Evolutionary conservation across 2,113 vertebrate species (phyloP), one percentile per base, ranked within the genome.

Genomic region (Talpa occidentalis): DNA sequence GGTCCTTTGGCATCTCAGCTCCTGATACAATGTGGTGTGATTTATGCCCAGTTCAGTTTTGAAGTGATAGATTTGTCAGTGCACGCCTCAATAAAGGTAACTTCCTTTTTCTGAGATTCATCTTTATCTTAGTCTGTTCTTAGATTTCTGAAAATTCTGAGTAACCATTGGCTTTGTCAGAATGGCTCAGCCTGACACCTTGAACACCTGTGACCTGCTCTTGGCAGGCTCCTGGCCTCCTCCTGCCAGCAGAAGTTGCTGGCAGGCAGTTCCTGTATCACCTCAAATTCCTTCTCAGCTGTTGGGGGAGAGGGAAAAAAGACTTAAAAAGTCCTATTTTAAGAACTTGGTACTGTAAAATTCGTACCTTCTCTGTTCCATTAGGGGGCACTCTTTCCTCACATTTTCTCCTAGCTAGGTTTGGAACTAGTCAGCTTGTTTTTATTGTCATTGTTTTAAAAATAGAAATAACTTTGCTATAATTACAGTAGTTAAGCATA

Each of bases 361-460:
- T 86, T 74, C 16, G 21, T 94, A 83, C 37, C 7, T 22, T 19
- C 24, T 47, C 8, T 70, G 1, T 28, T 90, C 93, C 97, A 95
- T 47, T 64, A 97, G 96, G 40, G 83, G 96, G 96, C 93, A 92
- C 87, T 92, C 70, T 90, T 93, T 85, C 87, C 78, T 73, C 32
- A 82, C 16, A 59, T 93, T 96, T 95, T 92, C 19, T 92, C 32
- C 44, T 40, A 3, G 12, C 24, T 77, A 14, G 69, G 32, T 16
- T 85, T 80, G 30, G 42, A 92, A 44, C 10, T 90, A 35, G 16
- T 79, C 64, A 5, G 1, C 92, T 90, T 86, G 79, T 88, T 90
- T 95, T 76, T 47, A 56, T 30, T 67, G 24, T 70, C 28, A 40
- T 92, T 79, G 78, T 69, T 32, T 91, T 86, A 74, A n/a, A 73